phyloP scores from a whole-genome alignment of 2,888 invertebrate species.

The Thymelicus sylvestris region DNA sequence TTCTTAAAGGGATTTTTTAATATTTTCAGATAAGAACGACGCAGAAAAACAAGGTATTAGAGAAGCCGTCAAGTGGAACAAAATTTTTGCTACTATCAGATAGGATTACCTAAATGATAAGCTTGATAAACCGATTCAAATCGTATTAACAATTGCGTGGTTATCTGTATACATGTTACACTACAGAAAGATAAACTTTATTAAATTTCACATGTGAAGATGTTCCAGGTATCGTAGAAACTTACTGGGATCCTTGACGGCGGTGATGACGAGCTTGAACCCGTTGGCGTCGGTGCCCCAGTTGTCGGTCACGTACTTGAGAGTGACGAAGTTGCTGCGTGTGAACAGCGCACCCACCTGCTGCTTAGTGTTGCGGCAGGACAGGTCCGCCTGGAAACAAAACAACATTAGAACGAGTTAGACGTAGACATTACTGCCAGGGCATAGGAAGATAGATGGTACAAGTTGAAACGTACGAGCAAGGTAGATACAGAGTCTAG shows the following conservation, averaged over 20 bases:
- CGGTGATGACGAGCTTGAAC: slow-evolving; percentile 96
- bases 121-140: not conserved
- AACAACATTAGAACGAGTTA: not conserved
- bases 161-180: too few relatives aligned
- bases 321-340: slow-evolving; percentile 96
- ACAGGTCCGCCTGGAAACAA: slow-evolving; percentile 91
- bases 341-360: slow-evolving; percentile 95
- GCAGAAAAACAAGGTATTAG: not conserved
- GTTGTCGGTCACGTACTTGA: slow-evolving; percentile 96
- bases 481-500: not conserved
- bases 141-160: not conserved
- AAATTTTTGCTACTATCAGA: not conserved
- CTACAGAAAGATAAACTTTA: too few relatives aligned
- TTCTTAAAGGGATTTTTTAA: too few relatives aligned
- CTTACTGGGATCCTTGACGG: slow-evolving; percentile 95
- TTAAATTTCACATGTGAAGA: too few relatives aligned
- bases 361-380: slow-evolving; percentile 95
- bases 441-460: not conserved
- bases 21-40: too few relatives aligned
- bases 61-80: not conserved
- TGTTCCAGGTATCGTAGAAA: slow-evolving; percentile 18
- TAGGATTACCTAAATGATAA: not conserved
- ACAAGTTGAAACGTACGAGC: too few relatives aligned
- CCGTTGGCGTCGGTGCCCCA: slow-evolving; percentile 97
- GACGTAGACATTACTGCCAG: not conserved